phyloP scores from a whole-genome alignment of 2,113 vertebrate species.

The Parus major region DNA sequence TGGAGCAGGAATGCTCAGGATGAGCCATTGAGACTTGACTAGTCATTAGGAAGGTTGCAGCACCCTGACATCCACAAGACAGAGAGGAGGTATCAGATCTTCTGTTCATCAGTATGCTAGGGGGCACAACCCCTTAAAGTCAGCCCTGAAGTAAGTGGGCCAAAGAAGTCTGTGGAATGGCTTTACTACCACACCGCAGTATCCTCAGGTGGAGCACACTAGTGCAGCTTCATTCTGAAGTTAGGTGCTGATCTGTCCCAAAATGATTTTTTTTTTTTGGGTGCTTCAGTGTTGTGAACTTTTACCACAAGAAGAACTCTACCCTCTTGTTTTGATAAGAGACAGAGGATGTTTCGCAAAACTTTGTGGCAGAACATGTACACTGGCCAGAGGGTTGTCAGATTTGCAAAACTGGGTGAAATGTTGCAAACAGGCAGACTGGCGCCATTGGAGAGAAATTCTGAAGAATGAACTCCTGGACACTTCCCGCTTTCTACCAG shows the following conservation, averaged over 20 bases:
- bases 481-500: neutral
- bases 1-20: neutral
- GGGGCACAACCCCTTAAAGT: neutral
- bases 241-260: neutral
- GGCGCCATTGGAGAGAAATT: constrained; percentile 53
- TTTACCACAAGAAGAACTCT: constrained; percentile 63
- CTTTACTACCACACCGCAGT: neutral
- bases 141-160: neutral
- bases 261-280: neutral
- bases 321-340: constrained; percentile 63
- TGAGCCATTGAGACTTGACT: neutral
- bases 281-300: constrained; percentile 45
- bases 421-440: constrained; percentile 65
- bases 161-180: neutral
- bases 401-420: constrained; percentile 73
- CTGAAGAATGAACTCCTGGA: neutral
- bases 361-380: constrained; percentile 54
- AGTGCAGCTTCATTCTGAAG: neutral
- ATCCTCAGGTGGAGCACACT: neutral
- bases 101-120: neutral
- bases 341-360: constrained; percentile 63
- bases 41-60: neutral
- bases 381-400: constrained; percentile 63
- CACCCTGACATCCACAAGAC: neutral
- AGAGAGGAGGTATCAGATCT: neutral